These are phyloP conservation scores for Dysmachus trigonus DNA, from an alignment of 2,888 invertebrate species.

Conservation along the genomic window DNA sequence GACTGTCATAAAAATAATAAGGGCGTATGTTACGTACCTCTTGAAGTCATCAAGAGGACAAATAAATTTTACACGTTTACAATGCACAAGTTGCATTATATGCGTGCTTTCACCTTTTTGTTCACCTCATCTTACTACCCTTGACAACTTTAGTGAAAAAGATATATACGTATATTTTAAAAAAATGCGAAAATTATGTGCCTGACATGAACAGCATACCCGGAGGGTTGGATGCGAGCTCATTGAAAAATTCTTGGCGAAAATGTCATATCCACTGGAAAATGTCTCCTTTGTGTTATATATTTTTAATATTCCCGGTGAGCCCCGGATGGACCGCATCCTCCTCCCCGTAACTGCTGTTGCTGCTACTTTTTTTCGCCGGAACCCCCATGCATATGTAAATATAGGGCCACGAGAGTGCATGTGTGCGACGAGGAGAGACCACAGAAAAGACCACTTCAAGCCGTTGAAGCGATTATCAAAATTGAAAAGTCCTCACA, in stretches of 20 bases:
- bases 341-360: not conserved
- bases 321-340: not conserved
- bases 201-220: not conserved
- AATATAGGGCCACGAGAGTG: not conserved
- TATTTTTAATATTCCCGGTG: not conserved
- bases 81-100: not conserved
- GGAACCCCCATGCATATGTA: not conserved
- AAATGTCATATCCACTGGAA: conserved; percentile 2
- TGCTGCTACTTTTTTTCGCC: not conserved
- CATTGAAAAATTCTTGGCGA: conserved; percentile 19
- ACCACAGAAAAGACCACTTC: conserved; percentile 23
- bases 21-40: not conserved
- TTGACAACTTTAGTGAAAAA: not conserved
- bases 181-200: not conserved
- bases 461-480: conserved; percentile 41
- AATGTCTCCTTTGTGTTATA: not conserved
- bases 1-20: not conserved
- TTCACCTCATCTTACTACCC: not conserved
- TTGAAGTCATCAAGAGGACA: not conserved
- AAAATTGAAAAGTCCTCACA: conserved; percentile 46
- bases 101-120: not conserved
- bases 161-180: not conserved
- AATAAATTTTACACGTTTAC: not conserved
- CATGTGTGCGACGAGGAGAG: not conserved
- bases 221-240: not conserved